Evolutionary conservation across 2,113 vertebrate genomes (phyloP).

Genomic region (Nyctereutes procyonoides): DNA sequence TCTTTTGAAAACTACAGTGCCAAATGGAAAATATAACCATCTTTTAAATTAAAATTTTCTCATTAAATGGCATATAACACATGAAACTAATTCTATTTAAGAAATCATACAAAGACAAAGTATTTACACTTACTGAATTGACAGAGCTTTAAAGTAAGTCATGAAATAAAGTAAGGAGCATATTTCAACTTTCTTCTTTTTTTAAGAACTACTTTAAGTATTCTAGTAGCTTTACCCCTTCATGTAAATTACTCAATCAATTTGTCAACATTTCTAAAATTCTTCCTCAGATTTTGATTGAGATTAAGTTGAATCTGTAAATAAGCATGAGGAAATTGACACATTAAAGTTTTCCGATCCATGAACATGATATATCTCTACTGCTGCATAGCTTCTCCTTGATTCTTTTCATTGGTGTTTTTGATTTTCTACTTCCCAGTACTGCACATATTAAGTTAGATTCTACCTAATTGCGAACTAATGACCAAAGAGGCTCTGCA

Average conservation of each 20-base stretch:
- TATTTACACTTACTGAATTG: background rate
- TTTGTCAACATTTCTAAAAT: background rate
- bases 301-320: background rate
- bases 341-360: background rate
- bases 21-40: too few species aligned
- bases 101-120: too few species aligned
- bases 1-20: too few species aligned
- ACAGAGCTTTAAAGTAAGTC: background rate
- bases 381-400: background rate
- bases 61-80: too few species aligned
- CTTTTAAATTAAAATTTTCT: too few species aligned
- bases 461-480: background rate
- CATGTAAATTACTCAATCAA: background rate
- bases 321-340: background rate
- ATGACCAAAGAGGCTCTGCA: background rate
- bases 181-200: background rate
- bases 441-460: background rate
- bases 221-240: background rate
- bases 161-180: background rate
- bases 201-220: background rate
- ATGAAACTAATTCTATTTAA: too few species aligned
- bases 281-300: background rate
- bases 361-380: background rate
- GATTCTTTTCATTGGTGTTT: background rate
- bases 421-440: background rate